Evolutionary conservation across 2,888 invertebrate species (phyloP), one percentile per base, ranked within the genome.

Genomic region (Apoda limacodes): DNA sequence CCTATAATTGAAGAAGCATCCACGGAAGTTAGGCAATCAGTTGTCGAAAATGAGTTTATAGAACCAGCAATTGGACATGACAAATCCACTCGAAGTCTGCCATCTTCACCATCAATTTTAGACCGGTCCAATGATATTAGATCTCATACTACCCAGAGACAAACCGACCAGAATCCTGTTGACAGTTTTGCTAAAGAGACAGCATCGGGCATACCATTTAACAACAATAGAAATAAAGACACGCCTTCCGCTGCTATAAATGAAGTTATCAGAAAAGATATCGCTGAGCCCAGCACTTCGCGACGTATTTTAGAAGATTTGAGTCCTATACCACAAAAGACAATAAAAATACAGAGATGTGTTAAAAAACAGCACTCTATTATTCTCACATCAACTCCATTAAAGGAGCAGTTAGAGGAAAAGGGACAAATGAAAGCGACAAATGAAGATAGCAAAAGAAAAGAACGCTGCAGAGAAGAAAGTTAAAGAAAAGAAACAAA

Each of bases 361-460:
- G 17, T 7, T 17, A 17, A 5, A 5, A 9, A 31, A 32, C 19
- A 29, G 27, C 30, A 30, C 25, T 34, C 26, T 12, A 19, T 30
- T 19, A 30, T 34, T 26, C 22, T 30, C 19, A 34, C 33, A 22
- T 21, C 22, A 22, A 33, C 33, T 22, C 22, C 34, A 7, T 17
- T 12, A 22, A 36, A 36, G 7, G 24, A 24, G 30, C 23, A 30
- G 28, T 29, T 29, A 22, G 30, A 34, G 24, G 32, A 25, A 22
- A 28, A 38, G 22, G 27, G n/a, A n/a, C n/a, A n/a, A 23, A 32
- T 25, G 25, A 25, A 32, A 27, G 22, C 28, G 30, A 28, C 20
- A 10, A 28, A 9, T 9, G 17, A 35, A 31, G 23, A 11, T 23
- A 12, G 9, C 23, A 23, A 23, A 23, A 23, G 23, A 23, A 7